Evolutionary conservation across 64 coral and sea anemone species (phyloP), one percentile per base, ranked within the genome.

Genomic region (Montipora cactus): DNA sequence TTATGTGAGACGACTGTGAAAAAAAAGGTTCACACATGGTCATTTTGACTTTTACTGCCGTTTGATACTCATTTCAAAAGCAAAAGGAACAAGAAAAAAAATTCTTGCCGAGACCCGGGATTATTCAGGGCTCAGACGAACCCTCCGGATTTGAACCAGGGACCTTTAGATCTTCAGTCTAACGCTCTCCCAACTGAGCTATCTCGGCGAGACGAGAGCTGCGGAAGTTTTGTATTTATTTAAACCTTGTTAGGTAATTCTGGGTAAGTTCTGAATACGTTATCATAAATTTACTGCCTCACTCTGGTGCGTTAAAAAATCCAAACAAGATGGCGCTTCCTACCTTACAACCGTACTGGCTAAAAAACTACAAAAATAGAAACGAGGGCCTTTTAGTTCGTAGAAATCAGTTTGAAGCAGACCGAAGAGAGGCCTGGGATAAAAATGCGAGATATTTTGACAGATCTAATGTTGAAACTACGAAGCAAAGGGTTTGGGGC

Each of bases 111-210:
- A 96, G 88, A 93, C 95, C 95, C 95, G 95, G 95, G 95, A 96
- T 87, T 96, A 50, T 96, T 96, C 95, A 96, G 95, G 75, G 82
- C 70, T 94, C 95, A 88, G 94, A 80, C 95, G 95, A 94, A 49
- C 84, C 81, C 95, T 97, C 95, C 95, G 96, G 96, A 22, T 94
- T 98, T 98, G 96, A 98, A 98, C 96, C 96, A 98, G 96, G 96
- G 96, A 98, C 96, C 96, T 98, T 98, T 93, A 98, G 96, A 98
- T 98, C 96, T 98, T 98, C 96, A 98, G 96, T 95, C 96, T 98
- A 93, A 95, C 96, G 96, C 96, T 98, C 96, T 98, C 96, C 96
- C 96, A 98, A 98, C 96, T 98, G 96, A 98, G 96, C 96, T 98
- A 98, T 95, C 89, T 98, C 96, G 96, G 96, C 96, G 37, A 37